Conservation (phyloP, 2,888 invertebrate species). For the Periphyllus acericola region DNA sequence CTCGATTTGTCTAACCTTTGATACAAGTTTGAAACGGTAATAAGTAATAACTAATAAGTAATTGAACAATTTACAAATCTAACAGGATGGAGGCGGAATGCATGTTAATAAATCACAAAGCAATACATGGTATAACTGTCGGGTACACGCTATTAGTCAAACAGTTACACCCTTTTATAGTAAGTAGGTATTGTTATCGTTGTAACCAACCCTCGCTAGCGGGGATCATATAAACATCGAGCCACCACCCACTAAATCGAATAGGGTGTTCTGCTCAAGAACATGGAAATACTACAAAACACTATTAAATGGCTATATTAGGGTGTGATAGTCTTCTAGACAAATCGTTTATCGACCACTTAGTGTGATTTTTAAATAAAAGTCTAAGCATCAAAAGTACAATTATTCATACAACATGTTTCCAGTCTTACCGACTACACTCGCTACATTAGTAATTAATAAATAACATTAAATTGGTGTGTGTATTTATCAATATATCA, state of each 20-base stretch:
- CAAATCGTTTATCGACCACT: conserved; percentile 29
- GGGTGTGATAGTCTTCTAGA: conserved; percentile 15
- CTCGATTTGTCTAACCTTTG: no score
- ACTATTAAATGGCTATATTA: conserved; percentile 41
- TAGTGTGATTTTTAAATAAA: conserved; percentile 14
- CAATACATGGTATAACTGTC: conserved; percentile 56
- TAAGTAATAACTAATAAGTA: no score
- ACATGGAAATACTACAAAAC: conserved; percentile 35
- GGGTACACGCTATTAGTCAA: conserved; percentile 59
- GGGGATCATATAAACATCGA: conserved; percentile 34
- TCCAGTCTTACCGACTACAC: no score
- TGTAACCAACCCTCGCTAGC: conserved; percentile 24
- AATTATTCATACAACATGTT: no score
- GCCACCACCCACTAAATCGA: conserved; percentile 53
- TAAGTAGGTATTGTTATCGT: conserved; percentile 57
- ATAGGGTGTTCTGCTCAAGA: conserved; percentile 17
- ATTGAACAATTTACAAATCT: no score
- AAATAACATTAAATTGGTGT: no score
- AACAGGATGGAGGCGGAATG: background rate
- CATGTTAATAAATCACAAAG: conserved; percentile 56
- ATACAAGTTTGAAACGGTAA: no score
- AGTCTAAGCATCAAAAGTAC: no score
- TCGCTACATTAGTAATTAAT: no score
- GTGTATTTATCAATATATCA: no score
- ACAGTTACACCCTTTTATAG: conserved; percentile 61